Conservation (phyloP, 2,888 invertebrate species). For the Agriopis aurantiaria region DNA sequence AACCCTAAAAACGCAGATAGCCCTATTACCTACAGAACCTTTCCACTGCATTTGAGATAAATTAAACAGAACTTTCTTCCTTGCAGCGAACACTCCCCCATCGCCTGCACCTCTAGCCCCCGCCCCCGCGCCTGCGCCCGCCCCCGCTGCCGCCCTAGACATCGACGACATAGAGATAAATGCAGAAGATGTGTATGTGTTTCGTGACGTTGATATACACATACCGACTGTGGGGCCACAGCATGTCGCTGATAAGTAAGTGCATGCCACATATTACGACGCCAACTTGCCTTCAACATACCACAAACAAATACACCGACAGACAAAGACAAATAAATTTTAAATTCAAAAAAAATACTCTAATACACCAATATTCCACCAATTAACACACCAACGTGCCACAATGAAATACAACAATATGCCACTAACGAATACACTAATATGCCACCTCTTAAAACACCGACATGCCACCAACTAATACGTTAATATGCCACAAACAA, state of each 20-base stretch:
- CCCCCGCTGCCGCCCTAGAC: constrained; percentile 61
- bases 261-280: neutral
- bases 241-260: constrained; percentile 69
- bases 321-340: too few species aligned
- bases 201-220: constrained; percentile 78
- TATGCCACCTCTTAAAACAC: neutral
- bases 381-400: too few species aligned
- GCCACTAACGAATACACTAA: neutral
- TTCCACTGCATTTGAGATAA: too few species aligned
- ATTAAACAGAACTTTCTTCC: too few species aligned
- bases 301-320: too few species aligned
- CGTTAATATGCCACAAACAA: too few species aligned
- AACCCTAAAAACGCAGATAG: too few species aligned
- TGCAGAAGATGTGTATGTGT: constrained; percentile 82
- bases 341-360: rapidly evolving
- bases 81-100: constrained; percentile 56
- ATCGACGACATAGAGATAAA: constrained; percentile 84
- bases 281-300: too few species aligned
- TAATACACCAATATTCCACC: too few species aligned
- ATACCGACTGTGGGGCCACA: constrained; percentile 76
- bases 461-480: neutral
- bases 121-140: constrained; percentile 48
- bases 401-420: neutral
- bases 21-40: too few species aligned
- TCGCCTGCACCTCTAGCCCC: constrained; percentile 44